Evolutionary conservation across 2,797 vertebrate species (phyloP), one percentile per base, ranked within the genome.

Genomic region (Anas capensis): DNA sequence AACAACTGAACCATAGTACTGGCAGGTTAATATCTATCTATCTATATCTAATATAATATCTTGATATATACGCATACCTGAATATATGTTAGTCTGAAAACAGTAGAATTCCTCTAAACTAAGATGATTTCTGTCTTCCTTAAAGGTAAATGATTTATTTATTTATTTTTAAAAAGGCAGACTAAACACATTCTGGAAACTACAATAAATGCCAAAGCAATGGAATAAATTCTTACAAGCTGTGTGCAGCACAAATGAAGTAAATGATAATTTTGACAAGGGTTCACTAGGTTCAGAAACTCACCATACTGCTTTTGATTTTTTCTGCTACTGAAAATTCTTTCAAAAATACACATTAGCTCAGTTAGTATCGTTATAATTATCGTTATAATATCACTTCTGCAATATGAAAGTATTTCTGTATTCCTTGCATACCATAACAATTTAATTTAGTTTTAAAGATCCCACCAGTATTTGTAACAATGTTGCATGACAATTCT

Each of bases 1-100:
- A 97, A 82, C 76, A 94, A 94, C 79, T 85, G 84, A 95, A 86
- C 70, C 93, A 75, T 89, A 66, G 19, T 34, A 80, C 48, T 82
- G 79, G 73, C 92, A 95, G 71, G 76, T 92, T 90, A 93, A 83
- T 88, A 79, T 3, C 17, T 44, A 44, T 42, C 42, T 42, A 42
- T 44, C 42, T 44, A 19, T 19, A 44, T 44, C 18, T 44, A 19
- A 75, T 53, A 65, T 89, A 89, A 66, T 86, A 62, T 46, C 72
- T 23, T 75, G 69, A 56, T 64, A 75, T 58, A 46, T 24, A 56
- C 27, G 13, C 27, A 46, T 7, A 65, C 0, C 12, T 0, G 0
- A 8, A 31, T 36, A 44, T 26, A 21, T 10, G 13, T 15, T 75
- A 78, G 29, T 49, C 40, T 84, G 46, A 40, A 68, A 90, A 65